Evolutionary conservation across 92 coral and sea anemone species (phyloP), one percentile per base, ranked within the genome.

Genomic region (Heliopora coerulea): DNA sequence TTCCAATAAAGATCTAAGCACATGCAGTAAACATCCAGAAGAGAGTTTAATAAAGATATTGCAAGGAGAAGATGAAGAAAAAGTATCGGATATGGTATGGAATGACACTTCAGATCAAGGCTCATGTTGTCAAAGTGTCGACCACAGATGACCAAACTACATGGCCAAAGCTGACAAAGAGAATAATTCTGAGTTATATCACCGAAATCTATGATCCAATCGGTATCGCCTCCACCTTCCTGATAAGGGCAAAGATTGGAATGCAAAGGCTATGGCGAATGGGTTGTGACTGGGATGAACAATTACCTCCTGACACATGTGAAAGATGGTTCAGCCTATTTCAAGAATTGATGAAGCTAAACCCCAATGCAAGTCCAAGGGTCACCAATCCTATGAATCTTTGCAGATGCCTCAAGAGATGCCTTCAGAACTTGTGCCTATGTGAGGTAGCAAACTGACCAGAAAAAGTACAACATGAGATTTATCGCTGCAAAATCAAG

Each of bases 251-350:
- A 26, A 74, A 74, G 25, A 74, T 57, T 14, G 80, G 80, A 61
- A 61, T 74, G 58, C 80, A 74, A 35, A 20, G 58, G 40, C 54
- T 74, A 25, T 58, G 69, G 80, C 20, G 25, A 33, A 21, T 35
- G 67, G 80, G 69, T 32, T 39, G 26, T 37, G 80, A 57, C 37
- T 74, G 69, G 79, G 79, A 74, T 42, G 33, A 74, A 15, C 56
- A 81, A 46, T 66, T 72, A 23, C 80, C 62, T 20, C 54, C 35
- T 32, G 57, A 58, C 32, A 30, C 48, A 50, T 61, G 63, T 39
- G 52, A 73, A 15, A 63, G 50, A 73, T 80, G 82, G 82, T 26
- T 29, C 15, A 57, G 23, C 40, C 76, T 86, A 1, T 86, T 86
- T 72, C 37, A 54, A 23, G 90, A 86, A 62, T 49, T 78, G 62